Conservation (phyloP, 2,888 invertebrate species). For the Drosophila leonis region DNA sequence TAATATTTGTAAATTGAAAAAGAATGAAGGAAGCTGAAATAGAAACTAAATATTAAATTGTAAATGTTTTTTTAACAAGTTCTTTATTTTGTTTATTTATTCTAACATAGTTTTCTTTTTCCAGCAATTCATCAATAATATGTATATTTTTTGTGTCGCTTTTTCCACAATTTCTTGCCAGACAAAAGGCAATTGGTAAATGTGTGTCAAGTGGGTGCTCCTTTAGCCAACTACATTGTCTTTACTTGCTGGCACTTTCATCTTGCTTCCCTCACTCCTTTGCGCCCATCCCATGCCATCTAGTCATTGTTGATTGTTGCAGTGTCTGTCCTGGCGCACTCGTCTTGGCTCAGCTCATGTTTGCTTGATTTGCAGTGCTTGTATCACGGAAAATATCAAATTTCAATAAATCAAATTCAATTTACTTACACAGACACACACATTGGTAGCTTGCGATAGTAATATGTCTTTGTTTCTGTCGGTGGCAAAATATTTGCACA, state of each 20-base stretch:
- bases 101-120: neutral
- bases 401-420: slow-evolving; percentile 84
- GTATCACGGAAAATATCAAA: slow-evolving; percentile 82
- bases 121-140: neutral
- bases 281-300: neutral
- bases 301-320: slow-evolving; percentile 70
- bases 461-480: slow-evolving; percentile 78
- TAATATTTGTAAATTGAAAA: neutral
- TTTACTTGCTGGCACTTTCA: slow-evolving; percentile 23
- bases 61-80: neutral
- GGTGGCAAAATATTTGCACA: slow-evolving; percentile 78
- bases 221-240: slow-evolving; percentile 36
- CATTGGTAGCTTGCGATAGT: slow-evolving; percentile 56
- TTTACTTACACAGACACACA: slow-evolving; percentile 66
- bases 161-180: slow-evolving; percentile 23
- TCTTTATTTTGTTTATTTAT: neutral
- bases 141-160: slow-evolving; percentile 21
- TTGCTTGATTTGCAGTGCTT: slow-evolving; percentile 78
- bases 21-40: neutral
- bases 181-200: slow-evolving; percentile 57
- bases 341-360: slow-evolving; percentile 60
- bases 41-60: neutral
- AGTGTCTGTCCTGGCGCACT: slow-evolving; percentile 42
- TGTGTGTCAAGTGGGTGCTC: slow-evolving; percentile 52
- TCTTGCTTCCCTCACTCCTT: neutral